These are phyloP conservation scores for Thermophis baileyi DNA, from an alignment of 2,113 vertebrate species.

Conservation along the genomic window DNA sequence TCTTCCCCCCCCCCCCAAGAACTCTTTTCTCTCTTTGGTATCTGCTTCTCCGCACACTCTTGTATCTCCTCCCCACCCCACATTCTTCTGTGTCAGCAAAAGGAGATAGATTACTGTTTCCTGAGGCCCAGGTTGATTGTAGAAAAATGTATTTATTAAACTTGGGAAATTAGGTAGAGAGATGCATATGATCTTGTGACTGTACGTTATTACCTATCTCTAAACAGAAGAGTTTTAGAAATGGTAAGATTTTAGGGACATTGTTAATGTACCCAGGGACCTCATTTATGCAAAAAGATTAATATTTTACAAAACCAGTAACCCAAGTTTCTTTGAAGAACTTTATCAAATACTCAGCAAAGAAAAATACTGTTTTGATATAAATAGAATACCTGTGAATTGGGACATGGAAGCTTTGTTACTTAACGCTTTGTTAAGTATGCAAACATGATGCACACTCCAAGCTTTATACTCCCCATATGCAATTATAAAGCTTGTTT, in stretches of 20 bases:
- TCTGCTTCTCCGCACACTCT: background rate
- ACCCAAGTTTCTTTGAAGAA: background rate
- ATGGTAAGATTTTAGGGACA: background rate
- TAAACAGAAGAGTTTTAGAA: background rate
- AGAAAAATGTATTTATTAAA: background rate
- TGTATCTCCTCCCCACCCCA: background rate
- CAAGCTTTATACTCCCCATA: background rate
- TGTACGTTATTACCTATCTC: background rate
- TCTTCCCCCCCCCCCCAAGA: background rate
- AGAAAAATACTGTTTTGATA: background rate
- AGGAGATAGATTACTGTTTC: background rate
- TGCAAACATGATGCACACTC: background rate
- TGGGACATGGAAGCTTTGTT: no score
- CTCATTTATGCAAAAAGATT: background rate
- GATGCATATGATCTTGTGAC: background rate
- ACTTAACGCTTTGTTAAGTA: background rate
- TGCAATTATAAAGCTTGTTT: background rate
- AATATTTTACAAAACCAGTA: background rate
- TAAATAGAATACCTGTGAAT: background rate
- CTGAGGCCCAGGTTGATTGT: background rate
- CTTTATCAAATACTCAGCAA: background rate
- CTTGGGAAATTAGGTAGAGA: background rate
- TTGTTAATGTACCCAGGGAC: background rate
- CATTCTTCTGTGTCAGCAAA: background rate
- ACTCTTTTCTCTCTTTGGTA: background rate